phyloP scores from a whole-genome alignment of 1,140 invertebrate genomes.

The Brachionus koreanus region DNA sequence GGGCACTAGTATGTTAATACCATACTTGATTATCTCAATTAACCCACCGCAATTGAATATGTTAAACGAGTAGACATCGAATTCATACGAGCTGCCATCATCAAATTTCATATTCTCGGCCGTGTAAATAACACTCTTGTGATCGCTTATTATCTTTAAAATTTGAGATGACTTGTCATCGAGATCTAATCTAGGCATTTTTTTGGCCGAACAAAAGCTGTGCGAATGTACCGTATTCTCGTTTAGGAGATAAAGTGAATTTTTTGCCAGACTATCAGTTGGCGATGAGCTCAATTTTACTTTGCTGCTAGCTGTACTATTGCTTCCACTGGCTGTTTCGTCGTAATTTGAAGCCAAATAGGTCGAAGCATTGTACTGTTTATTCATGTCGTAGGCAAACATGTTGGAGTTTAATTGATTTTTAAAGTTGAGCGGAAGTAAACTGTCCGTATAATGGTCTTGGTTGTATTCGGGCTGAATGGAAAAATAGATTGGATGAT shows the following conservation, averaged over 20 bases:
- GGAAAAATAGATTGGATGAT: conserved; percentile 38
- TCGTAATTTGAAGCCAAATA: background rate
- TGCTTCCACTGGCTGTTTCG: conserved; percentile 16
- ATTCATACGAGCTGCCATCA: background rate
- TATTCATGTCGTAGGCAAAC: background rate
- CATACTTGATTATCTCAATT: conserved; percentile 10
- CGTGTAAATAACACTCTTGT: background rate
- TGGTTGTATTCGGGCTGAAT: conserved; percentile 6
- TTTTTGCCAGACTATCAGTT: conserved; percentile 6
- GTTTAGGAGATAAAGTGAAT: background rate
- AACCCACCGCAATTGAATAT: background rate
- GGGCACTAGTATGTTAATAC: background rate
- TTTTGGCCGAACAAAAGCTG: background rate
- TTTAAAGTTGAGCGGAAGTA: background rate
- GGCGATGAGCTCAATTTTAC: background rate
- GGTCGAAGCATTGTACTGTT: background rate
- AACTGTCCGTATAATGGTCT: conserved; percentile 17
- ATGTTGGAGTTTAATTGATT: conserved; percentile 17
- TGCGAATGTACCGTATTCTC: background rate
- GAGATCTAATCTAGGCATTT: background rate
- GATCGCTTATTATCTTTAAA: conserved; percentile 18
- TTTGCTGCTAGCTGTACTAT: conserved; percentile 29
- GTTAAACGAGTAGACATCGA: conserved; percentile 12
- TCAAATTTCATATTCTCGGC: background rate
- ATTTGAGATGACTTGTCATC: conserved; percentile 21